A percentile compares a stretch with the other conserved stretches of the same genome.
Evolutionary conservation across 2,888 invertebrate species (phyloP).

Genomic region (Halocaridina rubra): DNA sequence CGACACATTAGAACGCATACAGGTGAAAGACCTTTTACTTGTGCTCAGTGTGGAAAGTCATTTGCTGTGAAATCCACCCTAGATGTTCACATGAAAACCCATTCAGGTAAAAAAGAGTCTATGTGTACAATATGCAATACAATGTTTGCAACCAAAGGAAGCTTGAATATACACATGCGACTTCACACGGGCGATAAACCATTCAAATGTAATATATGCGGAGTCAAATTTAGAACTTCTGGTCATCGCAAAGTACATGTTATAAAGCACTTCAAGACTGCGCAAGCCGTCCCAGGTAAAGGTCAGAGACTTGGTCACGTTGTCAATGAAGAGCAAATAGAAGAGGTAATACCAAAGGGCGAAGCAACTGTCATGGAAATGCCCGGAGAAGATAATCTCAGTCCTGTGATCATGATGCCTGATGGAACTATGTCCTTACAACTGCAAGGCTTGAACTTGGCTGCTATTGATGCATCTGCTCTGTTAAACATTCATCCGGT

Average conservation of each 20-base stretch:
- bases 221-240: constrained; percentile 76
- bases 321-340: constrained; percentile 4
- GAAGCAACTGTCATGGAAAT: constrained; percentile 42
- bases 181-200: constrained; percentile 86
- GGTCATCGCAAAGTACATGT: constrained; percentile 77
- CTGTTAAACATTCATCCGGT: constrained; percentile 45
- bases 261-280: constrained; percentile 67
- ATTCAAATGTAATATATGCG: constrained; percentile 86
- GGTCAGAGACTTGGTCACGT: neutral
- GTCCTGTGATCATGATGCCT: constrained; percentile 46
- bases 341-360: neutral
- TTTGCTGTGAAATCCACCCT: constrained; percentile 78
- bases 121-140: constrained; percentile 76
- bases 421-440: constrained; percentile 47
- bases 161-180: constrained; percentile 81
- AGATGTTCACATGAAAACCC: constrained; percentile 75
- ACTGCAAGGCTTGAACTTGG: constrained; percentile 31
- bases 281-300: neutral
- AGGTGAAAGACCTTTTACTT: constrained; percentile 69
- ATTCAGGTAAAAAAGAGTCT: constrained; percentile 72
- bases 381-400: constrained; percentile 33
- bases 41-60: constrained; percentile 67
- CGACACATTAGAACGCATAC: constrained; percentile 70
- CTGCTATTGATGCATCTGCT: constrained; percentile 39
- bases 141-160: constrained; percentile 76